Base-by-base conservation (phyloP, 2,113 vertebrate species). In the Sciurus niger region DNA sequence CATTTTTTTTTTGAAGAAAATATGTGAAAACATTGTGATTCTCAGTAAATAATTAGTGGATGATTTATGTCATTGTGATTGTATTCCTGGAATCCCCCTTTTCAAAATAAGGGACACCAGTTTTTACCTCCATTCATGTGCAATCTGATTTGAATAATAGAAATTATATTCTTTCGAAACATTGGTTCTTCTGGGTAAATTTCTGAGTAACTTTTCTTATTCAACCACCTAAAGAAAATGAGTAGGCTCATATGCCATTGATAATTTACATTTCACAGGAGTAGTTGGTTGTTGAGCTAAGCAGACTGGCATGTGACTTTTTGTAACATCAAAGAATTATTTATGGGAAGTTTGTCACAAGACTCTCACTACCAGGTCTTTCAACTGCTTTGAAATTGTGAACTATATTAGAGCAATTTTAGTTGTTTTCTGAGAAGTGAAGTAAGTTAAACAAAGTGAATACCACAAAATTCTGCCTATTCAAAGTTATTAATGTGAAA, bases 401-500 rank as follows among this genome's bases (percentile, higher is more conserved):
- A 94, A 11, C n/a, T 22, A 18, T 74, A 58, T 28, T 86, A 55
- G 25, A 95, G 51, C 48, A 22, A 76, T 6, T 84, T 84, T 25
- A 10, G 32, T 83, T 95, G 32, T 30, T 83, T 95, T 77, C 43
- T 95, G 32, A 80, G 25, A 92, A 92, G 58, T 30, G 14, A 79
- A 95, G 68, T 32, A 65, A 37, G 16, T 58, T 85, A 90, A 92
- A 22, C 58, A 91, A 83, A 89, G 14, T 53, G 74, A 86, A 68
- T 53, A 28, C 4, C 73, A 2, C 1, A 89, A 73, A 84, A 63
- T 70, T 89, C 8, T 48, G 28, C 73, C 70, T 20, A 30, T 20
- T 22, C 89, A 11, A 30, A 46, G 9, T 93, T 93, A 85, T 89
- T 92, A 94, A 63, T 86, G 17, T 32, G 51, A 85, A 76, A 96